Conservation (phyloP, 2,797 vertebrate species). For the Morus bassanus region DNA sequence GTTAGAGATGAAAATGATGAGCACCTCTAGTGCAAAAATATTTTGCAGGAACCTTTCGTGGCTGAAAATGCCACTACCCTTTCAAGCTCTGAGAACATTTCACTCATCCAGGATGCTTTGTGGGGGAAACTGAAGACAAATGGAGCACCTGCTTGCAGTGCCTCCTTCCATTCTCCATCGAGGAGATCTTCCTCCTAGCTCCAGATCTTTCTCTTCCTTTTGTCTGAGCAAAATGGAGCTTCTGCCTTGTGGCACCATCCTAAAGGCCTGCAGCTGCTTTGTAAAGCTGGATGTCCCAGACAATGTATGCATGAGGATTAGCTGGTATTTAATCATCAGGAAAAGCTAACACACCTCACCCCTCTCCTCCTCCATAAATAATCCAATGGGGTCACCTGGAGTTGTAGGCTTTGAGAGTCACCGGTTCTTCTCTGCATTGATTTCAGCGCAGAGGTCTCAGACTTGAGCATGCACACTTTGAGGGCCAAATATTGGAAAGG, state of each 20-base stretch:
- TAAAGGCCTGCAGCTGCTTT: neutral
- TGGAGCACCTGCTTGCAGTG: neutral
- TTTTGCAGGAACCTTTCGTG: neutral
- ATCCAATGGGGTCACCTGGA: neutral
- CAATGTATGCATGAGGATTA: neutral
- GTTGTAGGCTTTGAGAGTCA: neutral
- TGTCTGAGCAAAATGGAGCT: neutral
- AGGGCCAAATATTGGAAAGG: neutral
- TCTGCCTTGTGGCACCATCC: neutral
- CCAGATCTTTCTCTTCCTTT: neutral
- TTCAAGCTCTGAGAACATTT: neutral
- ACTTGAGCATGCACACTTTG: accelerated
- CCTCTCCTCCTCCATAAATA: neutral
- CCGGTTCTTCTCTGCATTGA: neutral
- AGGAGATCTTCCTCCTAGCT: neutral
- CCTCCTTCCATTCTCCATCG: neutral
- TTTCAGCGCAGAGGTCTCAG: neutral
- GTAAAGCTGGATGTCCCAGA: neutral
- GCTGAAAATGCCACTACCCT: neutral
- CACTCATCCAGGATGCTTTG: neutral
- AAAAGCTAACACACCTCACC: neutral
- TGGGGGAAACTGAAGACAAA: neutral
- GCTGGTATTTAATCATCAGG: neutral
- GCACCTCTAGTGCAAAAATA: neutral
- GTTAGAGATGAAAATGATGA: neutral